phyloP scores from a whole-genome alignment of 2,888 invertebrate species.

The Coelopa pilipes region DNA sequence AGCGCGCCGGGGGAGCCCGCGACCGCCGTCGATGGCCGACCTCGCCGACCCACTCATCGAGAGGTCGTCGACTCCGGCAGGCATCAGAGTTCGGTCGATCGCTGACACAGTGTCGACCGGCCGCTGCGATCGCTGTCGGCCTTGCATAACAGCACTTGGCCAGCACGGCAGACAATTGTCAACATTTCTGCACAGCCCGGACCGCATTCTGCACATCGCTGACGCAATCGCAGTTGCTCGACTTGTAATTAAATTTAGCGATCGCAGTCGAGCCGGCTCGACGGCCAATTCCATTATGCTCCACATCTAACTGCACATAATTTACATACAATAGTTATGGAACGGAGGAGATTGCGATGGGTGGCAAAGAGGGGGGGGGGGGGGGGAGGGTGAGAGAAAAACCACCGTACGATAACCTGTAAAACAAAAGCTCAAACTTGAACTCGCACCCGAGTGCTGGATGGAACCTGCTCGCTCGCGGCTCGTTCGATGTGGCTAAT shows the following conservation, averaged over 20 bases:
- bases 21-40: no score
- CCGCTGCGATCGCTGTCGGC: no score
- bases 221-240: constrained; percentile 9
- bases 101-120: no score
- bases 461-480: constrained; percentile 18
- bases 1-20: no score
- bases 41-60: no score
- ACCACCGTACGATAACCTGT: constrained; percentile 27
- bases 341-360: neutral
- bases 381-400: neutral
- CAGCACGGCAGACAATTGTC: no score
- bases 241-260: constrained; percentile 18
- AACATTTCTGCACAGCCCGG: no score
- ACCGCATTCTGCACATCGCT: no score
- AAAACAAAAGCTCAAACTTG: constrained; percentile 25
- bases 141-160: neutral
- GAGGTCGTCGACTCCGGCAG: no score
- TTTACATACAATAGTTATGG: neutral
- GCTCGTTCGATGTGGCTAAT: neutral
- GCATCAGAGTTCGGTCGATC: no score
- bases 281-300: neutral
- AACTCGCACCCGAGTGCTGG: neutral
- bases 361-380: neutral
- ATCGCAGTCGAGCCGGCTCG: constrained; percentile 9
- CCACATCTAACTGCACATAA: constrained; percentile 33